These are phyloP conservation scores for Eurypyga helias DNA, from an alignment of 2,113 vertebrate genomes.

Conservation along the genomic window DNA sequence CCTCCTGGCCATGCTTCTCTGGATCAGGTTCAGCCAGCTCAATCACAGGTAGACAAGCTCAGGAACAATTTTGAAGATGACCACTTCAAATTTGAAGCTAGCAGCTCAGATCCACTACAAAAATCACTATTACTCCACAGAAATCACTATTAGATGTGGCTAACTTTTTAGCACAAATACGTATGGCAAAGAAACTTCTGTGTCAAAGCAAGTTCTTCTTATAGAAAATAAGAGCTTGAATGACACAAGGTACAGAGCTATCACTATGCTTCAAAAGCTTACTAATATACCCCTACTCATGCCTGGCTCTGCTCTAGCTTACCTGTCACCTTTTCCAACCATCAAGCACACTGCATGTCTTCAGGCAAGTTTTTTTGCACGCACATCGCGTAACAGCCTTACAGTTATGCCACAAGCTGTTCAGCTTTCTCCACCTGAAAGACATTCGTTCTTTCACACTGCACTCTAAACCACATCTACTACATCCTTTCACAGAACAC, in stretches of 20 bases:
- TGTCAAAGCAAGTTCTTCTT: not conserved
- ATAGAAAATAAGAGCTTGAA: not conserved
- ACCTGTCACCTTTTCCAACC: not conserved
- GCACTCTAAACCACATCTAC: not conserved
- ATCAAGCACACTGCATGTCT: rapidly evolving
- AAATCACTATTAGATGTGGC: not conserved
- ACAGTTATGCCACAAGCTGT: not conserved
- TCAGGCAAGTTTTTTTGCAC: not conserved
- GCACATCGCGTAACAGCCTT: not conserved
- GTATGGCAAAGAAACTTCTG: not conserved
- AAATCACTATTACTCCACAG: not conserved
- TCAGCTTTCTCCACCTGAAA: not conserved
- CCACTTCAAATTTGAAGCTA: not conserved
- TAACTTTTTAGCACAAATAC: not conserved
- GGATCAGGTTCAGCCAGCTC: not conserved
- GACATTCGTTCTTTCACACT: not conserved
- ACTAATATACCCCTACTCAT: not conserved
- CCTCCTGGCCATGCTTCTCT: too few species aligned
- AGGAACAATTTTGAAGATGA: not conserved
- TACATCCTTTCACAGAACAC: not conserved
- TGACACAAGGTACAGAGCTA: not conserved
- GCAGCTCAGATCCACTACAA: not conserved
- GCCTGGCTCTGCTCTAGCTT: not conserved
- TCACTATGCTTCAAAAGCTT: not conserved
- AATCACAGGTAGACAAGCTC: not conserved